Percentiles rank a stretch among this genome's conserved stretches.
phyloP scores from a whole-genome alignment of 2,113 vertebrate species.

The Prionailurus bengalensis region DNA sequence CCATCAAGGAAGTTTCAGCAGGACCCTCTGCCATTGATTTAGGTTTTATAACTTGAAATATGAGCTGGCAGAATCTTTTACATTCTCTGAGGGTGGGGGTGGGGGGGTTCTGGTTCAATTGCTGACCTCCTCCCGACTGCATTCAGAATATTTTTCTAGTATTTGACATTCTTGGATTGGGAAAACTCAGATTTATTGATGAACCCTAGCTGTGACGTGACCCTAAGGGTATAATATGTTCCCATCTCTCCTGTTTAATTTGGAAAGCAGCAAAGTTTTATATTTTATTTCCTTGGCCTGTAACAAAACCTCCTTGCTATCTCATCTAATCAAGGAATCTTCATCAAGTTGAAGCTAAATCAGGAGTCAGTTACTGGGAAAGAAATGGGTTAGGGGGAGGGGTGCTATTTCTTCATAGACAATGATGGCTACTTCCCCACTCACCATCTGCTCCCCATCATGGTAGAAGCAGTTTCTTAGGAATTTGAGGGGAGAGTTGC shows the following conservation, averaged over 20 bases:
- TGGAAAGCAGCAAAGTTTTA: constrained; percentile 53
- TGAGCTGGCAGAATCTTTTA: background rate
- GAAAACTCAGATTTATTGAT: constrained; percentile 22
- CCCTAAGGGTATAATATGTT: background rate
- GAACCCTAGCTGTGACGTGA: constrained; percentile 16
- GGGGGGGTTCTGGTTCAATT: background rate
- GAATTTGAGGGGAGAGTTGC: background rate
- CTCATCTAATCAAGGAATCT: background rate
- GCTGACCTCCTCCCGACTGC: background rate
- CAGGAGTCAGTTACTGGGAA: background rate
- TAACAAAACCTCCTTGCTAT: constrained; percentile 18
- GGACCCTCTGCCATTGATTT: background rate
- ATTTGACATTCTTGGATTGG: background rate
- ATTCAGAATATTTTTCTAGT: constrained; percentile 28
- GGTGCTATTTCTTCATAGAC: background rate
- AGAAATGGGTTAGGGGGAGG: background rate
- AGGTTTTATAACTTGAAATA: background rate
- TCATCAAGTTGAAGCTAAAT: background rate
- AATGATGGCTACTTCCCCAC: background rate
- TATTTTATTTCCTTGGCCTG: background rate
- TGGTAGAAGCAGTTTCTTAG: background rate
- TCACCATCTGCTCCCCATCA: background rate
- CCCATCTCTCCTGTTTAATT: background rate
- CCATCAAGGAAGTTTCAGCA: background rate
- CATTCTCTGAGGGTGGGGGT: background rate